Percentiles rank a stretch among this genome's conserved stretches.
phyloP scores from a whole-genome alignment of 2,888 invertebrate genomes.

The Sphaerophoria taeniata region DNA sequence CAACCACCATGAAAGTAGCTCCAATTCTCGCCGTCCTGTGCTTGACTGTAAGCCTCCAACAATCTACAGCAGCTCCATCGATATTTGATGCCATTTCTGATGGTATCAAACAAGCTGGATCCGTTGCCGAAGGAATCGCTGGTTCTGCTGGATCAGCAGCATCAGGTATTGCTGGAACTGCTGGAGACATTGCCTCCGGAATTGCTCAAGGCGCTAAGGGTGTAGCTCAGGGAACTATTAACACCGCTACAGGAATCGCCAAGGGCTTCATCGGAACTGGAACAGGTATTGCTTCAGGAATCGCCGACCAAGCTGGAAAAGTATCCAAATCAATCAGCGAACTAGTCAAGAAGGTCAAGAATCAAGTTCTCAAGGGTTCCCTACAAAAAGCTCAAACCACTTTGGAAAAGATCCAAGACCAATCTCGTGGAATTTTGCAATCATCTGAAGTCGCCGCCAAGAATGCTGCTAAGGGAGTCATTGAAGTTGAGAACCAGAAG shows the following conservation, averaged over 20 bases:
- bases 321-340: neutral
- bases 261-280: conserved; percentile 14
- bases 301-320: neutral
- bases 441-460: conserved; percentile 24
- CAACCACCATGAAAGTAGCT: conserved; percentile 49
- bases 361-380: neutral
- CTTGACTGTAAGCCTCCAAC: conserved; percentile 45
- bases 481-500: conserved; percentile 18
- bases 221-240: conserved; percentile 11
- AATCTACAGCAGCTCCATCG: conserved; percentile 13
- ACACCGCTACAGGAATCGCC: conserved; percentile 6
- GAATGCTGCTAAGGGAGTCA: neutral
- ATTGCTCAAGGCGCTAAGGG: conserved; percentile 13
- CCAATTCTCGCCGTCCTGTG: conserved; percentile 44
- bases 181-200: conserved; percentile 18
- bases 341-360: neutral
- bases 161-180: conserved; percentile 7
- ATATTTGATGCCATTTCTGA: conserved; percentile 10
- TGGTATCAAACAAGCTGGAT: conserved; percentile 19
- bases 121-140: conserved; percentile 14
- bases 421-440: conserved; percentile 7
- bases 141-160: conserved; percentile 16
- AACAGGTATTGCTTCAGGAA: neutral
- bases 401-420: conserved; percentile 27
- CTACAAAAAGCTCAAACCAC: conserved; percentile 2